Evolutionary conservation across 1,140 invertebrate genomes (phyloP), one percentile per base, ranked within the genome.

Genomic region (Argopecten irradians): DNA sequence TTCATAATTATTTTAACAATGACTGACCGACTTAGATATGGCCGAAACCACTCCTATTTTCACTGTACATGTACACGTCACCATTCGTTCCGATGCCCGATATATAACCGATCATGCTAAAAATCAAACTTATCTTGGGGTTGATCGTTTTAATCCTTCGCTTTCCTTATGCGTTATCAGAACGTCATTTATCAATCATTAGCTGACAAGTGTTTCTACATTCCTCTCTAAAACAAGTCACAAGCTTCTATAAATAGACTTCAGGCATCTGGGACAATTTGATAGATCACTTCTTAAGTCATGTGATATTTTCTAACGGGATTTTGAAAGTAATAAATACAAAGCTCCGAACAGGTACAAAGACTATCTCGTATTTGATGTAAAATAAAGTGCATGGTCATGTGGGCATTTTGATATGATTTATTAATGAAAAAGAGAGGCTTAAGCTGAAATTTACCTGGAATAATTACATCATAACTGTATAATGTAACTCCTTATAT

Each of bases 201-300:
- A 3, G 13, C n/a, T 71, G 55, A 71, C 55, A 28, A 16, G 5
- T 71, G 55, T 71, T 71, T 71, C n/a, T 28, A 71, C 55, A 71
- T 71, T 71, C 55, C 55, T 28, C 22, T 71, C 55, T 71, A 71
- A 71, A 71, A 71, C 55, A 71, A 71, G 55, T n/a, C n/a, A 28
- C n/a, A 11, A 2, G 22, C 28, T 71, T 71, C 55, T 71, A 71
- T 71, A 71, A 71, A 71, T 71, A 71, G n/a, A 71, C 55, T 22
- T n/a, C 55, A 71, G 55, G 28, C 55, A 28, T 71, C 22, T 71
- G 55, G 55, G 55, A 7, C 55, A 16, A 5, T 28, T 71, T 71
- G 55, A 71, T 71, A 71, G 55, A 71, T 71, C n/a, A 16, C n/a
- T n/a, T 71, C 55, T 71, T 71, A 71, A 71, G 55, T n/a, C 55